phyloP scores from a whole-genome alignment of 2,888 invertebrate genomes.

The Chrysolina haemoptera region DNA sequence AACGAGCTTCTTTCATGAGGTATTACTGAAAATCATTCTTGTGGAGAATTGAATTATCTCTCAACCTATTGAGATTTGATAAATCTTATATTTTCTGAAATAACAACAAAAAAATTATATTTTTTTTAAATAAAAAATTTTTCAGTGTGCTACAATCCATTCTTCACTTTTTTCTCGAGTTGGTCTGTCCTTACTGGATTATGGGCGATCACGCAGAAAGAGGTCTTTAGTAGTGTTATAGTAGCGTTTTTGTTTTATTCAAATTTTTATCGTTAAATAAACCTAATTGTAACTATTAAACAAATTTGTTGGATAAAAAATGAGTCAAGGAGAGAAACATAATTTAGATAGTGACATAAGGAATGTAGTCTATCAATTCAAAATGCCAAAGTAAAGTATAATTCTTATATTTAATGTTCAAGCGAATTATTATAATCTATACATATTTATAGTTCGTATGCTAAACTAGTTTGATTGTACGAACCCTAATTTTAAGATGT shows the following conservation, averaged over 20 bases:
- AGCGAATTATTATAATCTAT: conserved; percentile 45
- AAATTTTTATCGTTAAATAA: conserved; percentile 22
- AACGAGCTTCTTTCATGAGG: too few relatives aligned
- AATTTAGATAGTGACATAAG: conserved; percentile 40
- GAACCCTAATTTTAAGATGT: conserved; percentile 42
- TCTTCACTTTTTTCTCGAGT: too few relatives aligned
- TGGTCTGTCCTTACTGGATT: too few relatives aligned
- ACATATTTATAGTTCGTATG: conserved; percentile 42
- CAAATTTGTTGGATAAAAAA: conserved; percentile 28
- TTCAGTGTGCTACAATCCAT: too few relatives aligned
- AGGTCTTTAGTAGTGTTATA: conserved; percentile 19
- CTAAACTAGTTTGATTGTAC: conserved; percentile 42
- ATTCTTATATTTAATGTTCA: conserved; percentile 45
- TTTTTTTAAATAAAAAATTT: too few relatives aligned
- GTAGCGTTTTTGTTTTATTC: conserved; percentile 11
- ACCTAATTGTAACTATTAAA: conserved; percentile 32
- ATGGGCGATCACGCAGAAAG: conserved; percentile 14
- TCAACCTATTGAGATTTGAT: too few relatives aligned
- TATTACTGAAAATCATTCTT: too few relatives aligned
- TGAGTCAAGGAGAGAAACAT: conserved; percentile 37
- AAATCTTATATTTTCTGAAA: too few relatives aligned
- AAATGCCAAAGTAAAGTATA: conserved; percentile 50
- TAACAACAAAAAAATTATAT: too few relatives aligned
- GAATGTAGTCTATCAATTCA: conserved; percentile 43
- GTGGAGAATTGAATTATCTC: too few relatives aligned